Evolutionary conservation across 1,140 invertebrate species (phyloP).

Genomic region (Gyrodactylus bullatarudis): DNA sequence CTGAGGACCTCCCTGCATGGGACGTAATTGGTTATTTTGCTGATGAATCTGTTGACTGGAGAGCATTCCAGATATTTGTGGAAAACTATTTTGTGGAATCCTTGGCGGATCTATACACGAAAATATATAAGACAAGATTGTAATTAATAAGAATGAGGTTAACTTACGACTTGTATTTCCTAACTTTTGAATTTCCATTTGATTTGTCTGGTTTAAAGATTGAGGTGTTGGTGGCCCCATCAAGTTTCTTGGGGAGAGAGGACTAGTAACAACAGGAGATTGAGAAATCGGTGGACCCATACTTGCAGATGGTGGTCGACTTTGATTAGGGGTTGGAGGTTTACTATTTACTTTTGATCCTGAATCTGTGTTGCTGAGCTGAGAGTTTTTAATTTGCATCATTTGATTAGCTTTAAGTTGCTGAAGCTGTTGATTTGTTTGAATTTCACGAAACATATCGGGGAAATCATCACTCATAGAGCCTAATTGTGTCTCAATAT

Average conservation of each 20-base stretch:
- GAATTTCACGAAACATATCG: background rate
- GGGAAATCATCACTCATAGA: background rate
- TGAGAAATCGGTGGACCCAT: background rate
- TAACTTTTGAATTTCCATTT: too few species aligned
- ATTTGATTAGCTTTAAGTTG: too few species aligned
- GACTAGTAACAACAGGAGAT: background rate
- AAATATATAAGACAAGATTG: too few species aligned
- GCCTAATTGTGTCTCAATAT: constrained; percentile 2
- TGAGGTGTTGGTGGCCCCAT: background rate
- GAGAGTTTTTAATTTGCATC: background rate
- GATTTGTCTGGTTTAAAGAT: too few species aligned
- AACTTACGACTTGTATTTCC: too few species aligned
- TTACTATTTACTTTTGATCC: background rate
- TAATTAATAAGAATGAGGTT: too few species aligned
- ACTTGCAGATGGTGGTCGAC: background rate
- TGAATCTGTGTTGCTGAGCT: background rate
- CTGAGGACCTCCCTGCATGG: too few species aligned
- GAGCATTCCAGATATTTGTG: background rate
- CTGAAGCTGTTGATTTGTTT: background rate
- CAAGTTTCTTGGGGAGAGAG: background rate
- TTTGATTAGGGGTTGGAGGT: background rate
- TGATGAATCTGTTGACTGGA: too few species aligned
- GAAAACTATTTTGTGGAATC: background rate
- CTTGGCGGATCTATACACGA: background rate
- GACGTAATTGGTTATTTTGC: too few species aligned